Evolutionary conservation across 2,113 vertebrate species (phyloP).

Genomic region (Telmatochromis sp.): DNA sequence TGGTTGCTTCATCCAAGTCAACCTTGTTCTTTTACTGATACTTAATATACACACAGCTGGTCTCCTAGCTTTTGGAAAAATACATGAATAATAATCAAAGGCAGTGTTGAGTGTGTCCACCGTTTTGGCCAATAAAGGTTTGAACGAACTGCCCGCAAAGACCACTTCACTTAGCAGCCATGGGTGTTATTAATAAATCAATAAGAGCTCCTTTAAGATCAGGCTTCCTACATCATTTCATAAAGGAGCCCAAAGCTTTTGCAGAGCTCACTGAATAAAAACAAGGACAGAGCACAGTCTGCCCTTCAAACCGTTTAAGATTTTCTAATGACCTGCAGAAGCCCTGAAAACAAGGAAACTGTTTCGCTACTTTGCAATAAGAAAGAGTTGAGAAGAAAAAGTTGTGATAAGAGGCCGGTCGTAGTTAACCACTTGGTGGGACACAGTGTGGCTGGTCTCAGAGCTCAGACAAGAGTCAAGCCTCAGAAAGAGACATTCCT

Average conservation of each 20-base stretch:
- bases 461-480: background rate
- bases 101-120: background rate
- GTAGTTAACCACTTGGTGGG: background rate
- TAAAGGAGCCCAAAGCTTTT: background rate
- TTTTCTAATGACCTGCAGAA: background rate
- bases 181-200: background rate
- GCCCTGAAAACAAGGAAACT: background rate
- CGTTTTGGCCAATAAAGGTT: background rate
- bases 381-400: background rate
- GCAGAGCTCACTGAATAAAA: background rate
- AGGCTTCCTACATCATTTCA: background rate
- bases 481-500: constrained; percentile 32
- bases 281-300: background rate
- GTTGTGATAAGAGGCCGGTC: background rate
- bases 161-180: background rate
- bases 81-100: background rate
- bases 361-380: background rate
- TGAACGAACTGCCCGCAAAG: background rate
- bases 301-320: background rate
- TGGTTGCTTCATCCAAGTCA: background rate
- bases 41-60: background rate
- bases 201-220: background rate
- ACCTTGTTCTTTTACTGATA: background rate
- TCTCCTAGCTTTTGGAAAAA: background rate
- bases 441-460: background rate